Conservation (phyloP, 2,113 vertebrate species). For the Cephalopholis sonnerati region DNA sequence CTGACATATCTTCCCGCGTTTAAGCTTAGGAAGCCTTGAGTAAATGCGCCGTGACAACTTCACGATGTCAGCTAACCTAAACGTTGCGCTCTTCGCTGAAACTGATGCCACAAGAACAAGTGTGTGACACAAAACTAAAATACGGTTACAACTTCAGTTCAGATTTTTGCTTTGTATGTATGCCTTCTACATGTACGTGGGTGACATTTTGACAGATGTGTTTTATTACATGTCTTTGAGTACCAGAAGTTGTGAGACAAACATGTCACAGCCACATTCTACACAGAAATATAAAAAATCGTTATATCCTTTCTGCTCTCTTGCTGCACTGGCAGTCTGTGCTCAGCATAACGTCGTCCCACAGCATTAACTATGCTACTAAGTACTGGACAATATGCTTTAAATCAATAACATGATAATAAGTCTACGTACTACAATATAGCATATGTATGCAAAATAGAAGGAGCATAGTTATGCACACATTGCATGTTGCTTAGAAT, state of each 20-base stretch:
- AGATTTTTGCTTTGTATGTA: not conserved
- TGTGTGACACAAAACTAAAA: not conserved
- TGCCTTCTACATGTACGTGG: not conserved
- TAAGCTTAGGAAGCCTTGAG: slow-evolving; percentile 42
- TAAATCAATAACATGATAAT: no score
- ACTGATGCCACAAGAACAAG: not conserved
- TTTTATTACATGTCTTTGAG: not conserved
- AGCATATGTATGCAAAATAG: not conserved
- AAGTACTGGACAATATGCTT: not conserved
- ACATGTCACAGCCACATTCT: not conserved
- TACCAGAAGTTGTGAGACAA: not conserved
- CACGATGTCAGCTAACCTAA: slow-evolving; percentile 60
- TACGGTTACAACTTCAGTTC: not conserved
- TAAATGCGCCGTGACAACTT: slow-evolving; percentile 62
- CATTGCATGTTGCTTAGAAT: not conserved
- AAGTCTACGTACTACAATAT: not conserved
- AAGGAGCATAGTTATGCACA: not conserved
- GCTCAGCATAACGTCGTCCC: not conserved
- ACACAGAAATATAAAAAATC: not conserved
- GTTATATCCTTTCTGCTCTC: not conserved
- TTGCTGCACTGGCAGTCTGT: not conserved
- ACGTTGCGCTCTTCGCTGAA: slow-evolving; percentile 25
- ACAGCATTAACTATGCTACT: slow-evolving; percentile 8
- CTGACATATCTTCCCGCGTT: slow-evolving; percentile 56
- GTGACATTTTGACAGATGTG: slow-evolving; percentile 28